Evolutionary conservation across 2,113 vertebrate genomes (phyloP), one percentile per base, ranked within the genome.

Genomic region (Psittacara wagleri): DNA sequence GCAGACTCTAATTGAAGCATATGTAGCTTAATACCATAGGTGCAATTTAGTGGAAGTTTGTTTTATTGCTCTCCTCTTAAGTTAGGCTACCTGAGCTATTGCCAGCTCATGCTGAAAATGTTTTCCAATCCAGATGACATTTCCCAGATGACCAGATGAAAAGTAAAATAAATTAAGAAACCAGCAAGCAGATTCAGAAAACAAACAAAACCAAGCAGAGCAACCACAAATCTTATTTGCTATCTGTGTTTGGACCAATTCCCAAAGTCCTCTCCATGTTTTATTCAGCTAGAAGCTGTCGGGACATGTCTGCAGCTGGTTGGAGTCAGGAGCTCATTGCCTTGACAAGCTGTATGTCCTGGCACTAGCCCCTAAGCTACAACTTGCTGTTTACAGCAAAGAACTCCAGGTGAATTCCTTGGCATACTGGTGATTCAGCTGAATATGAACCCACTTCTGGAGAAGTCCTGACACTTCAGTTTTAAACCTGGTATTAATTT

Each of bases 91-190:
- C 49, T 88, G 88, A 93, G 48, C 44, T 95, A 48, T 19, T 78
- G 43, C 90, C 85, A 93, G 59, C 44, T 83, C 54, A 69, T 20
- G 28, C 74, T 77, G 33, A 62, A 88, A 90, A 37, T 49, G 77
- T 80, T 94, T 88, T 88, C 63, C 85, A 92, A 83, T 57, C 63
- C 22, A 77, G 37, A 61, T 64, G 83, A 88, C 79, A 80, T 69
- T 78, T 88, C 49, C 85, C 63, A 90, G 74, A 91, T 64, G 66
- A 93, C 74, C 29, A 4, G 69, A 84, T 75, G 48, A 84, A 81
- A 83, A 87, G 33, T 57, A 76, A 96, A 91, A 64, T 48, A 93
- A 80, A 93, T 88, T 37, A 85, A 77, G 54, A 74, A 83, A 83
- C 41, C 66, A 77, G 48, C 48, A 83, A 54, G 54, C 17, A 83